Evolutionary conservation across 2,113 vertebrate genomes (phyloP), one percentile per base, ranked within the genome.

Genomic region (Platysteira castanea): DNA sequence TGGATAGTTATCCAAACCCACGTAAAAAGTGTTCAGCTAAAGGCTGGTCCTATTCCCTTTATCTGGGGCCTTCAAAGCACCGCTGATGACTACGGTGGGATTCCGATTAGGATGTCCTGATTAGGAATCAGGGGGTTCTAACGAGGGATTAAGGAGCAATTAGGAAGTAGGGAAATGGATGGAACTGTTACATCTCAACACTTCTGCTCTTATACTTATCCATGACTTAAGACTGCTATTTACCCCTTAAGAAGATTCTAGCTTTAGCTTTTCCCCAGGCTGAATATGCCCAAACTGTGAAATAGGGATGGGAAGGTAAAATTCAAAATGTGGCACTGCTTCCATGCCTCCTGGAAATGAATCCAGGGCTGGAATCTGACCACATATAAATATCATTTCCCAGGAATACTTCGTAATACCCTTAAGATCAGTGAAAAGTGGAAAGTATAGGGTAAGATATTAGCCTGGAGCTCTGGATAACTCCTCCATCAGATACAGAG

Each of bases 221-320:
- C 60, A 78, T 89, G 76, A 92, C 49, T 96, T 95, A 90, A 96
- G 87, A 93, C 84, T 89, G 76, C 64, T 81, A 44, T 80, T 96
- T 88, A 95, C 90, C 85, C 63, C 47, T 31, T 84, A 95, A 96
- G 93, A 94, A 82, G 95, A 96, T 96, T 91, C 84, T 67, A 82
- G 87, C 39, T 85, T 91, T 59, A 93, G 83, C 69, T 87, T 91
- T 84, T 89, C 69, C 80, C n/a, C 41, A 75, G 87, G 83, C 68
- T 86, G 73, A 94, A 67, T 24, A 60, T 1, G 31, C 10, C 47
- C 59, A 47, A 91, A 78, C 54, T 50, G 28, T 67, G 73, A 85
- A 80, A 90, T 6, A 93, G 56, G 47, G 12, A 20, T 78, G 39
- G 79, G 52, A 86, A 87, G 41, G 28, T 84, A 77, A 49, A 69